Evolutionary conservation across 2,797 vertebrate genomes (phyloP).

Genomic region (Balearica regulorum): DNA sequence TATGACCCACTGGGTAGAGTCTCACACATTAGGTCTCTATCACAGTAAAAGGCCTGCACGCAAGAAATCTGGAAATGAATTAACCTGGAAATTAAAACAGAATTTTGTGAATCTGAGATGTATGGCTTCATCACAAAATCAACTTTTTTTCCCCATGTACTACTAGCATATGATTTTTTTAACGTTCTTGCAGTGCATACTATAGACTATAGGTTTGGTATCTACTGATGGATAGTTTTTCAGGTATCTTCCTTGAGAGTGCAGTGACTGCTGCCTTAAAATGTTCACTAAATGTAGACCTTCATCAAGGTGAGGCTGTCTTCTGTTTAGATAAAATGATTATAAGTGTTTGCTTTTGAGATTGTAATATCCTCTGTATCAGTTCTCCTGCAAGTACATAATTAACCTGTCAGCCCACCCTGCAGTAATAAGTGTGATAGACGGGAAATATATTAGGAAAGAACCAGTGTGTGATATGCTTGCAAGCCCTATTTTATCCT

Average conservation of each 20-base stretch:
- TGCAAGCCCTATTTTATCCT: conserved; percentile 69
- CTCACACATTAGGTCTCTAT: not conserved
- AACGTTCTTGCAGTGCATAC: not conserved
- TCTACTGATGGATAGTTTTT: not conserved
- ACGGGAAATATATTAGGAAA: conserved; percentile 72
- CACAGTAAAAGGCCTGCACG: not conserved
- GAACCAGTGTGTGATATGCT: conserved; percentile 64
- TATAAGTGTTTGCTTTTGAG: conserved; percentile 76
- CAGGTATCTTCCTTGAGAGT: not conserved
- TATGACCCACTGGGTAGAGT: not conserved
- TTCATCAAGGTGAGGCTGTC: conserved; percentile 71
- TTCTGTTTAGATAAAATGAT: conserved; percentile 75
- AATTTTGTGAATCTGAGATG: not conserved
- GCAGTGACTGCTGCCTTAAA: conserved; percentile 10
- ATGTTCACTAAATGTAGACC: conserved; percentile 60
- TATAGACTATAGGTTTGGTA: not conserved
- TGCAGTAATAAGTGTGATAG: conserved; percentile 77
- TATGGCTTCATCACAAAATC: not conserved
- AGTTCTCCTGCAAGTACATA: conserved; percentile 73
- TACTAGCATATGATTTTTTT: not conserved
- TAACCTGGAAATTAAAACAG: not conserved
- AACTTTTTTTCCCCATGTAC: not conserved
- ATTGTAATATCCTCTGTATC: conserved; percentile 75
- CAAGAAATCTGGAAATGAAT: not conserved
- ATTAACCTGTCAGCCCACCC: conserved; percentile 80